phyloP scores from a whole-genome alignment of 92 coral and sea anemone genomes.

The Ricordea florida region DNA sequence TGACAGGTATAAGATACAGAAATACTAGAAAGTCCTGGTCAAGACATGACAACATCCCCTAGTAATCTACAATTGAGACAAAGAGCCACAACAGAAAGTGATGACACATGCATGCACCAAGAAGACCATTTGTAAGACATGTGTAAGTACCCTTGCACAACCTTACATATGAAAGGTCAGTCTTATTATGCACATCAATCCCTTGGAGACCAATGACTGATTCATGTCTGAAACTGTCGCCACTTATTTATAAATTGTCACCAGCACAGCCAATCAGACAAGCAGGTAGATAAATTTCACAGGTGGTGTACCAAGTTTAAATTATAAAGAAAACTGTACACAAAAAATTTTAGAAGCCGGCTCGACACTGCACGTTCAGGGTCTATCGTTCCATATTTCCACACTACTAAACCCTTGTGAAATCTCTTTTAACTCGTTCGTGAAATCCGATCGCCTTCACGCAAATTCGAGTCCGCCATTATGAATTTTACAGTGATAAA shows the following conservation, averaged over 20 bases:
- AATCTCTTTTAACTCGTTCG: conserved; percentile 24
- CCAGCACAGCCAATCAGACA: conserved; percentile 70
- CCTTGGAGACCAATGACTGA: conserved; percentile 62
- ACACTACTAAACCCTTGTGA: neutral
- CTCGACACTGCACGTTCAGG: conserved; percentile 17
- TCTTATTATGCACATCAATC: conserved; percentile 37
- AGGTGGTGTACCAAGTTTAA: conserved; percentile 82
- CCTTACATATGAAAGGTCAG: conserved; percentile 54
- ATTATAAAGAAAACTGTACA: conserved; percentile 50
- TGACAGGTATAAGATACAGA: no score
- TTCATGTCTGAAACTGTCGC: conserved; percentile 63
- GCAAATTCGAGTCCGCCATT: conserved; percentile 88
- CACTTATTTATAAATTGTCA: conserved; percentile 84
- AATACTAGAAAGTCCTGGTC: no score
- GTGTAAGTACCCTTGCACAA: conserved; percentile 19
- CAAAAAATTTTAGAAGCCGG: conserved; percentile 36
- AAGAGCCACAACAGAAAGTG: no score
- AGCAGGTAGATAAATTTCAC: conserved; percentile 55
- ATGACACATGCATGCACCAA: neutral
- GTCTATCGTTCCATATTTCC: neutral
- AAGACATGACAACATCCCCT: no score
- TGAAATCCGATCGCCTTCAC: conserved; percentile 88
- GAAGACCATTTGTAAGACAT: conserved; percentile 27
- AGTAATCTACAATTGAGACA: no score
- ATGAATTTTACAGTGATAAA: conserved; percentile 71